These are phyloP conservation scores for Scolopax rusticola DNA, from an alignment of 2,797 vertebrate genomes.

Conservation along the genomic window DNA sequence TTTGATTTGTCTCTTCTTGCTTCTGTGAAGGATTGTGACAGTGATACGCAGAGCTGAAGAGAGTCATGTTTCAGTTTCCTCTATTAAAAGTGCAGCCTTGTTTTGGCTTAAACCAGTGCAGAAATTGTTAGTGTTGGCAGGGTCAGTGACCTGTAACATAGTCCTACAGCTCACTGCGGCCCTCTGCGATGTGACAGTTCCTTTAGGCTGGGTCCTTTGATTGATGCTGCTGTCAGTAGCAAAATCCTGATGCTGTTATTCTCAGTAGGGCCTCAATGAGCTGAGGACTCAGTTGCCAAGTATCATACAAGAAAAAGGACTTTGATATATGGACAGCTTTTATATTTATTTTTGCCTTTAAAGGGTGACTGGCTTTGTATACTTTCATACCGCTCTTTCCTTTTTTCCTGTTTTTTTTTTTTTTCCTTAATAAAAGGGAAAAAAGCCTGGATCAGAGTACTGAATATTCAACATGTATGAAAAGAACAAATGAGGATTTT, in stretches of 20 bases:
- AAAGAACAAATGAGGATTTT: not conserved
- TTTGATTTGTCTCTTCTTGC: not conserved
- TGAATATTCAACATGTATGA: not conserved
- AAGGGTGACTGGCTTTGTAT: not conserved
- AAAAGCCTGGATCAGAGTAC: not conserved
- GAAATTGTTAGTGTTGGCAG: not conserved
- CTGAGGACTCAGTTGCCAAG: not conserved
- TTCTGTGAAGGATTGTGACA: not conserved
- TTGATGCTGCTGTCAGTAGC: not conserved
- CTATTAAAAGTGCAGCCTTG: not conserved
- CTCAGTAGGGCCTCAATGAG: not conserved
- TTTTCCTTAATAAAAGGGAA: not conserved
- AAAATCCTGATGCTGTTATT: not conserved
- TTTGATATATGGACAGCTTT: not conserved
- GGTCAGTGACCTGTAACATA: not conserved
- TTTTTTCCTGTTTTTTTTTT: not conserved
- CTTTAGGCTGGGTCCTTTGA: not conserved
- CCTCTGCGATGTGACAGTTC: not conserved
- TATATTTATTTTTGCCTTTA: not conserved
- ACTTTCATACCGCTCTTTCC: not conserved
- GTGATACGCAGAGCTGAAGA: fast-evolving
- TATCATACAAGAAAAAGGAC: not conserved
- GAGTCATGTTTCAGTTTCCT: not conserved
- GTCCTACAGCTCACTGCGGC: not conserved
- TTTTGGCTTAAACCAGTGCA: not conserved